Evolutionary conservation across 2,888 invertebrate species (phyloP).

Genomic region (Lucinisca nassula): DNA sequence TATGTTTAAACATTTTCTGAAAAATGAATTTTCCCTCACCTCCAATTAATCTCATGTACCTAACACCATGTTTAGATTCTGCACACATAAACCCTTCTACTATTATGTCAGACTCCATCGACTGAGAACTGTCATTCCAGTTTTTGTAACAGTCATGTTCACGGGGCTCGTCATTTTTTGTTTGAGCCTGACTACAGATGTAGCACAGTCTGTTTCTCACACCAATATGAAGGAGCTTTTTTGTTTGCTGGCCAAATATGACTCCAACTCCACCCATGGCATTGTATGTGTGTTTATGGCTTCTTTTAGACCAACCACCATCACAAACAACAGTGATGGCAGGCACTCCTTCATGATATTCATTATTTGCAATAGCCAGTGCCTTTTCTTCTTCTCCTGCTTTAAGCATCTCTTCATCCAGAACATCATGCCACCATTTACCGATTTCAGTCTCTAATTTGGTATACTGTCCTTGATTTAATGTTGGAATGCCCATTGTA

Average conservation of each 20-base stretch:
- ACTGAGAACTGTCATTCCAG: slow-evolving; percentile 41
- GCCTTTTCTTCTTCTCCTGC: slow-evolving; percentile 11
- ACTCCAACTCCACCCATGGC: slow-evolving; percentile 67
- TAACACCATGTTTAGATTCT: slow-evolving; percentile 49
- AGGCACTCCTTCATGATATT: slow-evolving; percentile 9
- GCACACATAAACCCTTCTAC: slow-evolving; percentile 50
- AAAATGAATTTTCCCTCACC: slow-evolving; percentile 18
- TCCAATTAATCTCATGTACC: slow-evolving; percentile 32
- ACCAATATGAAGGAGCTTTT: slow-evolving; percentile 64
- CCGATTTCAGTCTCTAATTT: neutral
- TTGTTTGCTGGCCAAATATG: slow-evolving; percentile 56
- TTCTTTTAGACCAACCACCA: slow-evolving; percentile 67
- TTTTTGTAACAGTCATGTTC: slow-evolving; percentile 33
- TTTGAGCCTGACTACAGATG: slow-evolving; percentile 8
- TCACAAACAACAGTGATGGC: no score
- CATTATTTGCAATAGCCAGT: slow-evolving; percentile 3
- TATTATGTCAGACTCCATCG: slow-evolving; percentile 64
- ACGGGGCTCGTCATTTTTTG: neutral
- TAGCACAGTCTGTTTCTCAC: slow-evolving; percentile 48
- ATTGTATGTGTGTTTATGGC: slow-evolving; percentile 69
- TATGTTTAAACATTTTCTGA: neutral
- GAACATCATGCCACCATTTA: neutral
- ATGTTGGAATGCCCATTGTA: neutral
- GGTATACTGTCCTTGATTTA: neutral
- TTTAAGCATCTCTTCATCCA: slow-evolving; percentile 14